A percentile compares a stretch with the other conserved stretches of the same genome.
Conservation (phyloP, 2,113 vertebrate genomes). For the Montifringilla adamsi region DNA sequence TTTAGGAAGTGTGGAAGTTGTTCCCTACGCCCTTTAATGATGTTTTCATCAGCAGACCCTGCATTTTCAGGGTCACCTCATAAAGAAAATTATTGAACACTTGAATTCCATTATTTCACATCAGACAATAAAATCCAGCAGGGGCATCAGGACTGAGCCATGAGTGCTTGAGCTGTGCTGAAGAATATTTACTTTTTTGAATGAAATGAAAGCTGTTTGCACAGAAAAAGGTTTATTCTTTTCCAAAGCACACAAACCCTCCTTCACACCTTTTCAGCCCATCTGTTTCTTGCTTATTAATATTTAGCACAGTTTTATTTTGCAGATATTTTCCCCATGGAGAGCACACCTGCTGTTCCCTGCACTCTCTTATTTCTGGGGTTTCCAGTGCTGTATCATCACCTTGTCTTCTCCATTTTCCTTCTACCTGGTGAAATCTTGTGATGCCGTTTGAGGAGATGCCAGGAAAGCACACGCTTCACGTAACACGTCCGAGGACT, state of each 20-base stretch:
- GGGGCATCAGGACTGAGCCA: background rate
- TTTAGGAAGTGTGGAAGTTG: background rate
- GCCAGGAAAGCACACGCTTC: background rate
- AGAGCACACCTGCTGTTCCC: background rate
- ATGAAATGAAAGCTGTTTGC: background rate
- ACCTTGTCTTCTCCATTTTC: background rate
- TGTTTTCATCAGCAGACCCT: background rate
- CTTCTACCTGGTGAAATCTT: background rate
- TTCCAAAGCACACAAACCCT: background rate
- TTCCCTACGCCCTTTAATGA: background rate
- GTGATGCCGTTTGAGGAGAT: background rate
- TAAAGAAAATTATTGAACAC: background rate
- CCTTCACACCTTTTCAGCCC: background rate
- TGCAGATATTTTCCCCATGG: background rate
- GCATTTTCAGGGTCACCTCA: background rate
- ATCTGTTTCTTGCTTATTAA: background rate
- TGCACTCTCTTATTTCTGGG: background rate
- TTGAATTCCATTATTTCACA: background rate
- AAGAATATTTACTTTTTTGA: background rate
- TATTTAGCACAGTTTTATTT: background rate
- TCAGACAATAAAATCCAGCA: background rate
- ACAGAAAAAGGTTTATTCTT: background rate
- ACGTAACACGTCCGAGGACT: fast-evolving
- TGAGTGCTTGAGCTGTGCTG: background rate
- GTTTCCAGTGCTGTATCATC: background rate